phyloP scores from a whole-genome alignment of 1,140 invertebrate genomes.

The Xylocopa sonorina region DNA sequence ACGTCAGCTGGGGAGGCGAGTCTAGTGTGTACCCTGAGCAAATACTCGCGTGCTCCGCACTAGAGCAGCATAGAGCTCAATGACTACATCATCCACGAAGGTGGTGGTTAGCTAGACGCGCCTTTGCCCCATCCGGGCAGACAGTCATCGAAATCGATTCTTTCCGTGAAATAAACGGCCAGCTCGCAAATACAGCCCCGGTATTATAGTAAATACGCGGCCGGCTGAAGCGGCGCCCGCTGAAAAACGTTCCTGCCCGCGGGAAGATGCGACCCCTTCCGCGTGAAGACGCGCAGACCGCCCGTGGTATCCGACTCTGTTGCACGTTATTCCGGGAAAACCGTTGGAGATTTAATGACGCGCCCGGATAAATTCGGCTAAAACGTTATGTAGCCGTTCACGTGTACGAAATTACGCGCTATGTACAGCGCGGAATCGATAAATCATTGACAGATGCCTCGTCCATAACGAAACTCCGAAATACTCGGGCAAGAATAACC shows the following conservation, averaged over 20 bases:
- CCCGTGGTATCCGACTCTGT: background rate
- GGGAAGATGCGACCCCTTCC: background rate
- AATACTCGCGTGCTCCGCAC: slow-evolving; percentile 78
- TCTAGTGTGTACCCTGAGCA: slow-evolving; percentile 81
- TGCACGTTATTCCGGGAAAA: too few relatives aligned
- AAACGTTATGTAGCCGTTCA: too few relatives aligned
- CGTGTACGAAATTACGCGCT: too few relatives aligned
- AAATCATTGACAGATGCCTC: too few relatives aligned
- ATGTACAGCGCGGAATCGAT: too few relatives aligned
- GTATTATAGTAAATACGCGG: slow-evolving; percentile 46
- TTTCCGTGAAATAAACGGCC: slow-evolving; percentile 55
- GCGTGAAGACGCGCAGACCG: background rate
- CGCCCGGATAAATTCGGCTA: too few relatives aligned
- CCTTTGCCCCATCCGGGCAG: slow-evolving; percentile 65
- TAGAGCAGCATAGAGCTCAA: slow-evolving; percentile 78
- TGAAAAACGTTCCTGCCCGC: background rate
- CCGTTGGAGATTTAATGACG: too few relatives aligned
- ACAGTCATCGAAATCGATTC: slow-evolving; percentile 72
- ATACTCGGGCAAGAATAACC: background rate
- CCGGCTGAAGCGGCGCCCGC: background rate
- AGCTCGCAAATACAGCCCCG: slow-evolving; percentile 37
- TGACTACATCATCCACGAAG: slow-evolving; percentile 79
- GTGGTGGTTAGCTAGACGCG: slow-evolving; percentile 72
- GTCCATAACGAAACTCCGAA: background rate
- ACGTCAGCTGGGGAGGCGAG: slow-evolving; percentile 81